Base-by-base conservation (phyloP, 2,113 vertebrate species). In the Hydrochoerus hydrochaeris region DNA sequence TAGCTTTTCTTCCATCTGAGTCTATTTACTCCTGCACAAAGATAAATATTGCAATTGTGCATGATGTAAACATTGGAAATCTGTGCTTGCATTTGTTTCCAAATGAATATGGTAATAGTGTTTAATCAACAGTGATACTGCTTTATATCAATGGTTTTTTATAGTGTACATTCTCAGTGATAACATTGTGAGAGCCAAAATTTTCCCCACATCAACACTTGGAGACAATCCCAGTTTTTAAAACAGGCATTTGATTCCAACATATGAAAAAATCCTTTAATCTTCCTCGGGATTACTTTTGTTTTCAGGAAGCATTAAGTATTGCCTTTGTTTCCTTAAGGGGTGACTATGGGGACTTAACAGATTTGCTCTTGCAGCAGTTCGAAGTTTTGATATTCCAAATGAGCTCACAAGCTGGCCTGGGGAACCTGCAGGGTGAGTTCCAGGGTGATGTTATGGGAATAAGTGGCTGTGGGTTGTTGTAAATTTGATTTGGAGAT, bases 91-190 rank as follows among this genome's bases (percentile, higher is more conserved):
- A 85, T 94, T 95, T 97, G 71, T 89, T 94, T 67, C 92, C 90
- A 94, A 85, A 89, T 0, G 1, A 95, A 58, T 98, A 89, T 96
- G 87, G 86, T 85, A 81, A 97, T 97, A 91, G 49, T 97, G 82
- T 97, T 97, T 97, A 97, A 95, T 96, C 87, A 96, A 90, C 94
- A 75, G 12, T 52, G 75, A 71, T 8, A 38, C 82, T 82, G 94
- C 88, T 95, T 94, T 94, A 95, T 94, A 97, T 97, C 96, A 85
- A 91, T 94, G 95, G 98, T 98, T 94, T 35, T 95, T 54, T 92
- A 71, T 41, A 24, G 38, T 10, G 20, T 96, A 88, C 30, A 96
- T 57, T 65, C 97, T 95, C 97, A 95, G 81, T 58, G 44, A 73
- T 22, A 30, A 97, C 93, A 71, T 46, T 96, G 24, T 97, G 96